Base-by-base conservation (phyloP, 2,797 vertebrate genomes). In the Scyliorhinus canicula region DNA sequence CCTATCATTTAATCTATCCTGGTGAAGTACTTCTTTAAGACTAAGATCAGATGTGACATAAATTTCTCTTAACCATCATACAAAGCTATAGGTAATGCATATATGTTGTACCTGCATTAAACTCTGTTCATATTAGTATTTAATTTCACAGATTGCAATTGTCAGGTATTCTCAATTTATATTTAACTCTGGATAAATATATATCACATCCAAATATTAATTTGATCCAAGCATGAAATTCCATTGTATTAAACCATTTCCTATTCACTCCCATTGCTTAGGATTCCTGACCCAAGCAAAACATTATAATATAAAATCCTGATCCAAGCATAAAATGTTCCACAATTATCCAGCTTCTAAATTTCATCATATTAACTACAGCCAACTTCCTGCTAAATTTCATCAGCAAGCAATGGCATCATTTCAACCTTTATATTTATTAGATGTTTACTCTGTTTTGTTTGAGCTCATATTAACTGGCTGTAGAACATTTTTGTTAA, bases 1-100 rank as follows among this genome's bases (percentile, higher is more conserved):
- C 95, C 95, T 94, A 96, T 96, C 95, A 86, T 95, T 96, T 96
- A 96, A n/a, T n/a, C 95, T 74, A 96, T 93, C 96, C 95, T 96
- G 77, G 95, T 96, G 96, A 95, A 95, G 52, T 26, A 77, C 95
- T 95, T 24, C 1, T 28, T 67, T 44, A 44, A 50, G 44, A 26
- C 4, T 69, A 40, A 28, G 47, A 31, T 94, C 71, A 74, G 31
- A 21, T 94, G 28, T 7, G 28, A 52, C 31, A 71, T 52, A 31
- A 93, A 71, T 93, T 91, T 94, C 47, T 74, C 50, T 74, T 50
- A 26, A 1, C 67, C 52, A 28, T 94, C 65, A 35, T 16, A 90
- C 65, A 69, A 71, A 35, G 44, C 44, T 35, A 50, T 71, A 16
- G 16, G 71, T 71, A 94, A 71, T 4, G 12, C 12, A 24, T 52